Base-by-base conservation (phyloP, 1,140 invertebrate genomes). In the Procambarus virginalis region DNA sequence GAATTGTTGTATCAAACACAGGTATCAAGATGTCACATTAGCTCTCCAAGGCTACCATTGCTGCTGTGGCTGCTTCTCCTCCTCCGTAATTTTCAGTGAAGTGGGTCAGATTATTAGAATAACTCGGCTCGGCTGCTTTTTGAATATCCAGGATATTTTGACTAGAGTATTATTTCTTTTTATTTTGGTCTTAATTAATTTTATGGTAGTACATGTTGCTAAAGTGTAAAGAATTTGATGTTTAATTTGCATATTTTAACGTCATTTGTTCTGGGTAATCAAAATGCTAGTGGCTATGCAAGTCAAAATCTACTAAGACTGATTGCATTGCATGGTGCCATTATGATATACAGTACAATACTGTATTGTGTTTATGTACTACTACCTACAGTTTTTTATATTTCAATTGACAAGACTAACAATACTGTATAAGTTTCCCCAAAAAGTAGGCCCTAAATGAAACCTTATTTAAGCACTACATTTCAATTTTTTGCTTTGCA, bases 11-110 rank as follows among this genome's bases (percentile, higher is more conserved):
- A 20, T 73, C 20, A 73, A 73, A 73, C 22, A 34, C 68, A 73
- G 68, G 68, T 73, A 73, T 34, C 68, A 73, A 73, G 68, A 73
- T 22, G 68, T 14, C 8, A 73, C 68, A 73, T 73, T 73, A 73
- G n/a, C 4, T 58, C 6, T 68, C 10, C 64, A 17, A 34, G 34
- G 64, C 64, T 73, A n/a, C 68, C 34, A 34, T 22, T 9, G 68
- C 14, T 73, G 5, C 68, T 73, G 68, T 20, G 6, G 68, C 22
- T 8, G n/a, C 68, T 73, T 34, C 68, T 34, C n/a, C n/a, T 34
- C 6, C n/a, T 34, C 6, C 68, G 34, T 8, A 5, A 34, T n/a
- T 4, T 73, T 34, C 68, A 73, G n/a, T 34, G 22, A 73, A 73
- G 68, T 73, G 68, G 68, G 68, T 73, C 68, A 73, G 68, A 73